phyloP scores from a whole-genome alignment of 2,113 vertebrate species.

The Bos javanicus region DNA sequence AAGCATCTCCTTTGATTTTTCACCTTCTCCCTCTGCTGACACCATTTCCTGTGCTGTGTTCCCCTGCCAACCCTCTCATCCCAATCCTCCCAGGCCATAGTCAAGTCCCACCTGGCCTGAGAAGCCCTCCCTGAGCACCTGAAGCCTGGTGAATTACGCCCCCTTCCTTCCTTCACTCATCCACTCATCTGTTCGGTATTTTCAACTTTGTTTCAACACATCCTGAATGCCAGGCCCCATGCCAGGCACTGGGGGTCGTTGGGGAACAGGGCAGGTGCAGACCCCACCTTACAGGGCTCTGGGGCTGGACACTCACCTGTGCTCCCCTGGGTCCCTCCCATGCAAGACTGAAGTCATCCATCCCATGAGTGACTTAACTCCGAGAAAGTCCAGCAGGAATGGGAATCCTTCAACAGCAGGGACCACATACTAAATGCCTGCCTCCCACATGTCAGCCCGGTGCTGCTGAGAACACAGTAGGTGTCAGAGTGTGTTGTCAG shows the following conservation, averaged over 20 bases:
- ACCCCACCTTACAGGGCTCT: neutral
- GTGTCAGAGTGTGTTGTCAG: neutral
- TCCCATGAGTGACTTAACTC: neutral
- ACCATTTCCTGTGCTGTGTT: neutral
- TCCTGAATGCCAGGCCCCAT: neutral
- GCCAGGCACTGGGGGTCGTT: neutral
- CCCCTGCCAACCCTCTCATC: too few relatives aligned
- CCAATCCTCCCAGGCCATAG: neutral
- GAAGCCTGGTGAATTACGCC: neutral
- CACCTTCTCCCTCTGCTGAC: too few relatives aligned
- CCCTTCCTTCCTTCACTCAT: neutral
- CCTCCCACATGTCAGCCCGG: neutral
- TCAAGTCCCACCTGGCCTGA: neutral
- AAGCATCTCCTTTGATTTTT: neutral
- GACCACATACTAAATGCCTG: neutral
- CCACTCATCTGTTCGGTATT: neutral
- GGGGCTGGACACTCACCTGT: neutral
- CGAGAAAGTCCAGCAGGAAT: neutral
- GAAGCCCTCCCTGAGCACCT: neutral
- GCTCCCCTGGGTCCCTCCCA: neutral
- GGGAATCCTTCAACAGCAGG: neutral
- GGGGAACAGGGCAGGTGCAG: neutral
- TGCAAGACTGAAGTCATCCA: neutral
- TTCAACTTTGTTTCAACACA: neutral
- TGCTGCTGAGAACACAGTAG: neutral